Percentiles rank a stretch among this genome's conserved stretches.
Evolutionary conservation across 92 coral and sea anemone species (phyloP).

Genomic region (Zoanthus solanderi): DNA sequence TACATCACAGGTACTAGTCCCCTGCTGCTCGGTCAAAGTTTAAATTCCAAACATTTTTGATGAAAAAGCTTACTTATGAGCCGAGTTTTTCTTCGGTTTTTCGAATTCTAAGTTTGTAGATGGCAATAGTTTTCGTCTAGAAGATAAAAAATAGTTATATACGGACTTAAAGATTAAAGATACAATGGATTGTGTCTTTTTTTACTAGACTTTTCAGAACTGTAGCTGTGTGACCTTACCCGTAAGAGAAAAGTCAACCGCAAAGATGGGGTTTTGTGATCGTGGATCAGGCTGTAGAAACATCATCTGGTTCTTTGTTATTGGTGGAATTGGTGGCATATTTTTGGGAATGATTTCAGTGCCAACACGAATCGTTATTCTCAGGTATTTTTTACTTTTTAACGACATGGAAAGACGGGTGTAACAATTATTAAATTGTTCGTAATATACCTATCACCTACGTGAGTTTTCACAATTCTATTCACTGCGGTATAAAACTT

Average conservation of each 20-base stretch:
- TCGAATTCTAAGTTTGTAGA: no score
- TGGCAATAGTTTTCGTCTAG: no score
- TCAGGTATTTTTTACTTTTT: conserved; percentile 38
- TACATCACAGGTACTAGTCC: no score
- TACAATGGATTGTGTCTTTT: background rate
- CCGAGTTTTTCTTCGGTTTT: no score
- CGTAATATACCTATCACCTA: no score
- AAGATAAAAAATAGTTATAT: no score
- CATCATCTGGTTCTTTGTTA: conserved; percentile 25
- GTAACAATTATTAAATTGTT: background rate
- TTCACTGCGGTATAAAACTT: no score
- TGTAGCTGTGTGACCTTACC: conserved; percentile 19
- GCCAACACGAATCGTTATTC: conserved; percentile 42
- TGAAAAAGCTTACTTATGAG: no score
- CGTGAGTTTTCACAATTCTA: no score
- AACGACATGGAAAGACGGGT: background rate
- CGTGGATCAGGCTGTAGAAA: conserved; percentile 42
- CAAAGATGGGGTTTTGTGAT: conserved; percentile 49
- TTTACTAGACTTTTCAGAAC: background rate
- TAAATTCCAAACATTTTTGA: no score
- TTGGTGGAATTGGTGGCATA: background rate
- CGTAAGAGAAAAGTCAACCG: conserved; percentile 21
- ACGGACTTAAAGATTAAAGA: background rate
- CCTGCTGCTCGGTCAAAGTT: no score
- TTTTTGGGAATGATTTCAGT: conserved; percentile 29